Evolutionary conservation across 2,113 vertebrate genomes (phyloP), one percentile per base, ranked within the genome.

Genomic region (Colinus virginianus): DNA sequence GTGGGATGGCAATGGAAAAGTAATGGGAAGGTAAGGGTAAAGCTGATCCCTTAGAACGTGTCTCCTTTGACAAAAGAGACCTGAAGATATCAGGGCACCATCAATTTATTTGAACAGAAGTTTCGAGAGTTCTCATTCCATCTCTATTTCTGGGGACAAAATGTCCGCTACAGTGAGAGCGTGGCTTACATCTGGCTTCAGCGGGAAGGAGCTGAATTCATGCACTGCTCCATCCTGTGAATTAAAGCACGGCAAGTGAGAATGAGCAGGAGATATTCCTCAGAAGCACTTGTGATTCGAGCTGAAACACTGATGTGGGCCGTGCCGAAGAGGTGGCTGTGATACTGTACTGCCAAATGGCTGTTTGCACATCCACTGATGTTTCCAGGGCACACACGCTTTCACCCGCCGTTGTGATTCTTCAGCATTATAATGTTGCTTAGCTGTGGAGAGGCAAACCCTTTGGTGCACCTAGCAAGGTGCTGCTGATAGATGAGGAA

Each of bases 141-240:
- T 42, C 17, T 64, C 42, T 43, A 21, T 19, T 43, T 14, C 13
- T 1, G 25, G 3, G 10, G 36, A 2, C 3, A 0, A 0, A 34
- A 2, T 0, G 2, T 19, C 30, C 1, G 36, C 70, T 62, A 16
- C 9, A 2, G 56, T 1, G 13, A 13, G 15, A 55, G 26, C 15
- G 1, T n/a, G 19, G 22, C 40, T 56, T 0, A 0, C 3, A 6
- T 46, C 14, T 8, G 1, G 32, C 43, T 56, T 26, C 3, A 5
- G 3, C 68, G 9, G 51, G 11, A 14, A 63, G 28, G 25, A 49
- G 15, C 3, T 0, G 0, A 19, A 30, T 28, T 25, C 30, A 1
- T 0, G 3, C 1, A 2, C 45, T 64, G 68, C 26, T 74, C 79
- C 2, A 0, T 5, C 34, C 4, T 1, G 18, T 53, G 17, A 36